Conservation (phyloP, 2,113 vertebrate species). For the Campylomormyrus numenius region DNA sequence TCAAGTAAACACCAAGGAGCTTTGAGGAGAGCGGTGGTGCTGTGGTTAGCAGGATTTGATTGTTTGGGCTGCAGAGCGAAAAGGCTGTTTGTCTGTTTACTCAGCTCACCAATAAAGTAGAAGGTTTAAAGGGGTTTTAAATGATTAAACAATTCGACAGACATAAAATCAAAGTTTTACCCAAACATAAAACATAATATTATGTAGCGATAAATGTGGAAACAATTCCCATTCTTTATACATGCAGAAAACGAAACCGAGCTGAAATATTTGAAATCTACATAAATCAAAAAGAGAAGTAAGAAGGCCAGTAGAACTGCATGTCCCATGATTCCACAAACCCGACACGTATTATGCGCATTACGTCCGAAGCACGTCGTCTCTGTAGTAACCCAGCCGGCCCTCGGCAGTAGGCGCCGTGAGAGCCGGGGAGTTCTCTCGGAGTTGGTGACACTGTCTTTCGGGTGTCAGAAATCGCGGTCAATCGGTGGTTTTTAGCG, state of each 20-base stretch:
- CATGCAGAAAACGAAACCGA: background rate
- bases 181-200: background rate
- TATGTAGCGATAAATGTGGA: background rate
- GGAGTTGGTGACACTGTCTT: constrained; percentile 52
- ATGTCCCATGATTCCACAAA: constrained; percentile 36
- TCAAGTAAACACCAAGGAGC: background rate
- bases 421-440: constrained; percentile 54
- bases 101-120: background rate
- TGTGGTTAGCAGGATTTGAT: background rate
- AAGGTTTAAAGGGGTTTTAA: background rate
- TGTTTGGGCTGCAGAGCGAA: background rate
- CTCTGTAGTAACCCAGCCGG: constrained; percentile 49
- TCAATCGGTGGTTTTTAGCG: constrained; percentile 28
- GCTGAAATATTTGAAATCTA: background rate
- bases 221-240: background rate
- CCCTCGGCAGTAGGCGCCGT: constrained; percentile 47
- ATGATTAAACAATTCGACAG: background rate
- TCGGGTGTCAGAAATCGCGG: constrained; percentile 40
- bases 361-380: constrained; percentile 46
- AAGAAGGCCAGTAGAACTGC: constrained; percentile 35
- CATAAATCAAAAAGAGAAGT: background rate
- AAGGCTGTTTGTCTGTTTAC: background rate
- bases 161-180: background rate
- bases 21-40: background rate
- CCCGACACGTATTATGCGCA: constrained; percentile 21